Base-by-base conservation (phyloP, 1,140 invertebrate genomes). In the Hesperophylax magnus region DNA sequence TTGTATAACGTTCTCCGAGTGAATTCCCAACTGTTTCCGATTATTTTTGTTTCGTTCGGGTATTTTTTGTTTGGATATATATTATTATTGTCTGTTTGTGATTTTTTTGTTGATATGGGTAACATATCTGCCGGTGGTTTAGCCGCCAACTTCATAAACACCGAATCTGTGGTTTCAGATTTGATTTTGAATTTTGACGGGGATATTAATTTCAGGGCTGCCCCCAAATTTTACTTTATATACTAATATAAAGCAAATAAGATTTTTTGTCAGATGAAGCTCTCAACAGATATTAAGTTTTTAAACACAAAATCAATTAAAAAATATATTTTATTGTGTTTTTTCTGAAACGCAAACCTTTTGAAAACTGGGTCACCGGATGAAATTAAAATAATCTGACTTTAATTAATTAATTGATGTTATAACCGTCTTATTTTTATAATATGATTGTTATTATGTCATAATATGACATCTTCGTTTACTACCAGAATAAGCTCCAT, bases 101-200 rank as follows among this genome's bases (percentile, higher is more conserved):
- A 56, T 82, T 79, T 82, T 82, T 81, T 83, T 69, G 77, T 80
- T 83, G 82, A 83, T 83, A 83, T 83, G 82, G 82, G 82, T 80
- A 83, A 81, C 39, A 11, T 47, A 47, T 69, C 69, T 76, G 82
- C 75, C 75, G 79, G 78, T 83, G 81, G 82, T 79, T 83, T 80
- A 83, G 78, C 82, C 74, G 76, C 79, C 72, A 81, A 83, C 82
- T 83, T 83, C 78, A 83, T 81, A 83, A 80, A 83, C 82, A 79
- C 82, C 77, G 79, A 80, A 83, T 77, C 71, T 58, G 81, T 80
- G 81, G 82, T 77, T 74, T 83, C 52, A 78, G 81, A 83, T 83
- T 83, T 83, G 82, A 83, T 83, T 83, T 81, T 47, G 65, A 47
- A 81, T 80, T 82, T 79, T 82, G 81, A 82, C 67, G 69, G 54